Evolutionary conservation across 2,888 invertebrate species (phyloP).

Genomic region (Caradrina kadenii): DNA sequence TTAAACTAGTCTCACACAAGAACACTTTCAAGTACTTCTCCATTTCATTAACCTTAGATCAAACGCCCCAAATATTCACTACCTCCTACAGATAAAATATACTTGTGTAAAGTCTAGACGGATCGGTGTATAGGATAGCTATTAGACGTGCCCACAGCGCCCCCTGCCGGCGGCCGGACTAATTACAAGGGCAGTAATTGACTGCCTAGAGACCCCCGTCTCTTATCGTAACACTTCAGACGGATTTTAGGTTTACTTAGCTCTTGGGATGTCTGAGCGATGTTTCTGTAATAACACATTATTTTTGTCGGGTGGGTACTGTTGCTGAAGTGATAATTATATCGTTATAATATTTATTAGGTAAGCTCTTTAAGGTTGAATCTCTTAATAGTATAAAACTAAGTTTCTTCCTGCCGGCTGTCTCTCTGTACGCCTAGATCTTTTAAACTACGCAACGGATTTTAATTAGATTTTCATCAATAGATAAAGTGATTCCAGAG

Average conservation of each 20-base stretch:
- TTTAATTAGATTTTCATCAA: no score
- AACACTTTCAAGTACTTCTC: conserved; percentile 3
- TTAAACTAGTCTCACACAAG: not conserved
- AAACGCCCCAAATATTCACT: conserved; percentile 6
- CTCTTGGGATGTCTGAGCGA: conserved; percentile 23
- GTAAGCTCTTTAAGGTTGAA: not conserved
- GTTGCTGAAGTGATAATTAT: not conserved
- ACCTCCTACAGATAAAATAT: conserved; percentile 2
- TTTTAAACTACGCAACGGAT: no score
- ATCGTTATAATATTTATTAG: conserved; percentile 6
- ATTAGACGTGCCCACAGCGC: conserved; percentile 13
- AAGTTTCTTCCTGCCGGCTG: not conserved
- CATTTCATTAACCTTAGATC: not conserved
- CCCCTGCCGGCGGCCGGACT: conserved; percentile 15
- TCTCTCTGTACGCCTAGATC: no score
- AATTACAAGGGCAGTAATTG: conserved; percentile 48
- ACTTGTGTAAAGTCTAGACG: conserved; percentile 36
- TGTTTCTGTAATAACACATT: conserved; percentile 18
- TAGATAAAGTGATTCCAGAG: no score
- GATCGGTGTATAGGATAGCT: conserved; percentile 3
- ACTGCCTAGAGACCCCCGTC: conserved; percentile 40
- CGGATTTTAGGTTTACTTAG: conserved; percentile 25
- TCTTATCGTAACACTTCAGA: conserved; percentile 49
- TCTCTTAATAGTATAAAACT: not conserved
- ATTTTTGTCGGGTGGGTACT: not conserved